A percentile compares a stretch with the other conserved stretches of the same genome.
phyloP scores from a whole-genome alignment of 1,140 invertebrate species.

The Listronotus bonariensis region DNA sequence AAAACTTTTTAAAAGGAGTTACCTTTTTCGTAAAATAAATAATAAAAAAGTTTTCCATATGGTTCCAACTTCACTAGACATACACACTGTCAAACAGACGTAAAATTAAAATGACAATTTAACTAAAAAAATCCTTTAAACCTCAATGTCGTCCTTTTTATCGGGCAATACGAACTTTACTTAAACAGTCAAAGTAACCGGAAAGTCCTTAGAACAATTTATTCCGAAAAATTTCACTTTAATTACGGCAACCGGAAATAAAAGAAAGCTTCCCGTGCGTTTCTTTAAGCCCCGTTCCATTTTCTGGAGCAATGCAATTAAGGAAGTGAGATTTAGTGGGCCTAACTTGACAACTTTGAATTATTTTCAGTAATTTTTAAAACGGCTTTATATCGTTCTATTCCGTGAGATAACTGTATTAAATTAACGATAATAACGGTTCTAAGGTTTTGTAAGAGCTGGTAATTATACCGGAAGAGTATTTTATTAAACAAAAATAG shows the following conservation, averaged over 20 bases:
- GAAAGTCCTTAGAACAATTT: constrained; percentile 17
- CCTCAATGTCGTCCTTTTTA: no score
- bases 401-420: not conserved
- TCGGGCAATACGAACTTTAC: constrained; percentile 8
- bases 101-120: no score
- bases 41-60: no score
- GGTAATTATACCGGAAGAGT: no score
- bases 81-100: no score
- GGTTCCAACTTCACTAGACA: no score
- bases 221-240: constrained; percentile 36
- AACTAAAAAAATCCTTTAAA: no score
- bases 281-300: constrained; percentile 20
- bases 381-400: constrained; percentile 7
- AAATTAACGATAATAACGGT: no score
- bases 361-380: constrained; percentile 22
- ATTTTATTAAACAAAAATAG: no score
- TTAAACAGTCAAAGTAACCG: constrained; percentile 19
- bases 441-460: no score
- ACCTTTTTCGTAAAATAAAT: no score
- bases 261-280: constrained; percentile 24
- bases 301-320: constrained; percentile 30
- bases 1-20: no score
- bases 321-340: constrained; percentile 26
- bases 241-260: constrained; percentile 32
- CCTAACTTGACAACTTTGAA: constrained; percentile 30